phyloP scores from a whole-genome alignment of 1,140 invertebrate species.

The Drosophila guanche region DNA sequence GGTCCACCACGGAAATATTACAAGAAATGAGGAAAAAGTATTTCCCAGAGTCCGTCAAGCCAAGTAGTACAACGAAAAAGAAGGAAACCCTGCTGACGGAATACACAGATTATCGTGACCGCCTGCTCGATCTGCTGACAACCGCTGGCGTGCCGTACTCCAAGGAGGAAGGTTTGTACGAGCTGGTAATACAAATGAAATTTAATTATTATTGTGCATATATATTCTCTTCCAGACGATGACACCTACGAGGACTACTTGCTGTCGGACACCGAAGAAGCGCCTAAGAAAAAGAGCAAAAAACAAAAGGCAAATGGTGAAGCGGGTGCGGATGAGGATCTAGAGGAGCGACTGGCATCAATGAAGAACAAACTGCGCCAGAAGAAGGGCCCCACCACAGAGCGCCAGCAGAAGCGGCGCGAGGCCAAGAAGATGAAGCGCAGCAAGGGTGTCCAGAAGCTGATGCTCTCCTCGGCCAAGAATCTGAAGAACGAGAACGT shows the following conservation, averaged over 20 bases:
- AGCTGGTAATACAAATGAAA: not conserved
- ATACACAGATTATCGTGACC: not conserved
- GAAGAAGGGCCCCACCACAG: slow-evolving; percentile 75
- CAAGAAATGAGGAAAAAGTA: no score
- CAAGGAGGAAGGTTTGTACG: slow-evolving; percentile 51
- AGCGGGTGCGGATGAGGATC: slow-evolving; percentile 44
- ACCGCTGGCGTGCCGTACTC: slow-evolving; percentile 59
- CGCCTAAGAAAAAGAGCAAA: slow-evolving; percentile 23
- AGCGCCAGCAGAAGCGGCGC: slow-evolving; percentile 61
- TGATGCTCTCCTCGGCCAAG: slow-evolving; percentile 70
- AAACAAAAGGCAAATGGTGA: slow-evolving; percentile 20
- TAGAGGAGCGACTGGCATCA: slow-evolving; percentile 71
- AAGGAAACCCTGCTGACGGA: slow-evolving; percentile 12
- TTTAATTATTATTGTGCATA: not conserved
- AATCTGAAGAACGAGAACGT: slow-evolving; percentile 76
- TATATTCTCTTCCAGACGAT: slow-evolving; percentile 40
- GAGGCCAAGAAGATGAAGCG: slow-evolving; percentile 77
- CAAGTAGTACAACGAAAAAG: slow-evolving; percentile 9
- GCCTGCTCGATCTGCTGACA: slow-evolving; percentile 44
- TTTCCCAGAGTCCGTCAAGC: not conserved
- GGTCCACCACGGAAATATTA: no score
- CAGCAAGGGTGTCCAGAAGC: slow-evolving; percentile 79
- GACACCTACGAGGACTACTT: slow-evolving; percentile 73
- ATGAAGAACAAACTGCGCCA: slow-evolving; percentile 81
- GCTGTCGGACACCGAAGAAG: slow-evolving; percentile 55